phyloP scores from a whole-genome alignment of 2,888 invertebrate genomes.

The Cantharis lateralis region DNA sequence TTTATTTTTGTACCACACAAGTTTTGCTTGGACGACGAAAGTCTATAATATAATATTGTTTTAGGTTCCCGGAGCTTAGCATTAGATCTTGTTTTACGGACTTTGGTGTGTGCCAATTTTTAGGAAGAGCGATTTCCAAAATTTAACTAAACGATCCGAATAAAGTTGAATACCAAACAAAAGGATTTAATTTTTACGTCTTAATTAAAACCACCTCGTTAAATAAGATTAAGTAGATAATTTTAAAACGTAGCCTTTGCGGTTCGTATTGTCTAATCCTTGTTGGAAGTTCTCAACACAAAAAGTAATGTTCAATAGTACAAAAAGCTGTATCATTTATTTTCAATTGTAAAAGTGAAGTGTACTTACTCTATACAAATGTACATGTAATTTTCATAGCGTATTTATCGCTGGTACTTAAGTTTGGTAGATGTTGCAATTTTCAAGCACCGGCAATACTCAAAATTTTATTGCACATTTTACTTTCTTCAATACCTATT shows the following conservation, averaged over 20 bases:
- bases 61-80: background rate
- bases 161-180: background rate
- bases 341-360: conserved; percentile 10
- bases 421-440: conserved; percentile 13
- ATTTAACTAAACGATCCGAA: background rate
- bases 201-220: background rate
- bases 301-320: conserved; percentile 5
- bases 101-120: background rate
- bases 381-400: conserved; percentile 17
- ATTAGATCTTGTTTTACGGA: background rate
- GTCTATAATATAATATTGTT: background rate
- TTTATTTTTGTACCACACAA: background rate
- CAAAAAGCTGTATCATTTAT: conserved; percentile 1
- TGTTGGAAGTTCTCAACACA: background rate
- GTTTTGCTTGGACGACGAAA: background rate
- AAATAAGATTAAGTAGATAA: background rate
- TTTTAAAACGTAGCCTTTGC: background rate
- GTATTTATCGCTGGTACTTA: conserved; percentile 9
- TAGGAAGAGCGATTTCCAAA: background rate
- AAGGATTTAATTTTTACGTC: background rate
- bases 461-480: conserved; percentile 9
- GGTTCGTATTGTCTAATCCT: background rate
- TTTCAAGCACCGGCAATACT: conserved; percentile 8
- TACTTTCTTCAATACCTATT: background rate
- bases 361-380: conserved; percentile 6